Conservation (phyloP, 2,797 vertebrate genomes). For the Cheirogaleus major region DNA sequence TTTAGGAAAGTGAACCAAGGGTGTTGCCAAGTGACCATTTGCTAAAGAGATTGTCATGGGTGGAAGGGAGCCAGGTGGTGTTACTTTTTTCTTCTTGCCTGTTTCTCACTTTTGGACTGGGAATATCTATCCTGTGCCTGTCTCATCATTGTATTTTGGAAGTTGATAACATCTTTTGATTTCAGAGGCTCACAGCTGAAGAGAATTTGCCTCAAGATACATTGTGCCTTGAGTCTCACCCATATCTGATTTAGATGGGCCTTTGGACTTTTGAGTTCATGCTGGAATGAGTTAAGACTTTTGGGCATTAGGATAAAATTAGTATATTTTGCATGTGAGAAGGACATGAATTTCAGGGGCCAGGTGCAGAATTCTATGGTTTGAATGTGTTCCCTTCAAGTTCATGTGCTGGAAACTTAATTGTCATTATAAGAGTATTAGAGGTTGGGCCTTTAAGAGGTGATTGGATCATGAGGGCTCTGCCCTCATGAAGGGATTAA, state of each 20-base stretch:
- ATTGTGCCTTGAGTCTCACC: not conserved
- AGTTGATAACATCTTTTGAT: not conserved
- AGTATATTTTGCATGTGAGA: not conserved
- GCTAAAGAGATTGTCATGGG: not conserved
- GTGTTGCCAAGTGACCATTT: no score
- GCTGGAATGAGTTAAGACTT: not conserved
- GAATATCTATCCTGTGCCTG: not conserved
- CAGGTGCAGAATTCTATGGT: not conserved
- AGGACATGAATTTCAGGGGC: not conserved
- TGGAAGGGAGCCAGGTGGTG: not conserved
- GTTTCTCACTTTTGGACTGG: not conserved
- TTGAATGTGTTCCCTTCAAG: not conserved
- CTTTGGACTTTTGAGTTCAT: not conserved
- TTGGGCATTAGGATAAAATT: not conserved
- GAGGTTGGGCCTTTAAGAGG: not conserved
- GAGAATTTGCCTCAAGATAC: not conserved
- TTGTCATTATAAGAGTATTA: not conserved
- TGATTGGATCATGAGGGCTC: no score
- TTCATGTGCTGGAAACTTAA: not conserved
- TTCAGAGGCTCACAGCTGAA: not conserved
- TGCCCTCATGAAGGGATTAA: not conserved
- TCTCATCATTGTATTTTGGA: not conserved
- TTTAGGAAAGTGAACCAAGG: not conserved
- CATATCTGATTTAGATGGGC: not conserved
- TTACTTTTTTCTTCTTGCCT: not conserved